These are phyloP conservation scores for Lerema accius DNA, from an alignment of 1,140 invertebrate genomes.

Conservation along the genomic window DNA sequence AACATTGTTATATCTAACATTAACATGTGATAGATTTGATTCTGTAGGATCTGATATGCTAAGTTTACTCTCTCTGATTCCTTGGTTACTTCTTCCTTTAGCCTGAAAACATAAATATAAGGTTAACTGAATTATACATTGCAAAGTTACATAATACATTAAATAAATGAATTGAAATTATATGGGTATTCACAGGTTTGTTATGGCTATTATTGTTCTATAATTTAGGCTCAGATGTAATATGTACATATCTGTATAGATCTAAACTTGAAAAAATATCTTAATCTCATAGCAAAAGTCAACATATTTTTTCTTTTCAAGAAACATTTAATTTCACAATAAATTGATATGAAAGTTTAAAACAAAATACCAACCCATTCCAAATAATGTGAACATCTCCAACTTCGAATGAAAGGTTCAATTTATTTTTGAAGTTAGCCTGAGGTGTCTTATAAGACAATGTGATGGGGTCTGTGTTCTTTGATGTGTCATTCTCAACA, in stretches of 20 bases:
- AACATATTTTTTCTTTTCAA: no score
- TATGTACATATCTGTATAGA: no score
- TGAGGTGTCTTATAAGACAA: constrained; percentile 58
- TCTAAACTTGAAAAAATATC: no score
- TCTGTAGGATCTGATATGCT: constrained; percentile 64
- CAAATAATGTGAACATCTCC: constrained; percentile 66
- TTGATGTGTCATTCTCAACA: constrained; percentile 63
- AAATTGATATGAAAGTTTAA: no score
- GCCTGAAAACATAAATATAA: constrained; percentile 55
- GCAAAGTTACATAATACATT: no score
- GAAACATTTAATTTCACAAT: no score
- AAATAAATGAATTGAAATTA: no score
- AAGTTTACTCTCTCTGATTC: constrained; percentile 48
- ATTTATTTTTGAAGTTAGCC: constrained; percentile 58
- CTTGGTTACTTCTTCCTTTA: constrained; percentile 51
- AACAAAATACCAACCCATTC: constrained; percentile 58
- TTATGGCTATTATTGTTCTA: no score
- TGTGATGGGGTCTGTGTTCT: constrained; percentile 54
- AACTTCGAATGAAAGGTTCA: constrained; percentile 64
- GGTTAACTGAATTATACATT: no score
- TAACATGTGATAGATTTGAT: constrained; percentile 62
- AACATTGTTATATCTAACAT: constrained; percentile 59
- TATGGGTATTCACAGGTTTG: no score
- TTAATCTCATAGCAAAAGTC: no score
- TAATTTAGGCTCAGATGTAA: no score